A percentile compares a stretch with the other conserved stretches of the same genome.
Conservation (phyloP, 2,113 vertebrate genomes). For the Brachypteracias leptosomus region DNA sequence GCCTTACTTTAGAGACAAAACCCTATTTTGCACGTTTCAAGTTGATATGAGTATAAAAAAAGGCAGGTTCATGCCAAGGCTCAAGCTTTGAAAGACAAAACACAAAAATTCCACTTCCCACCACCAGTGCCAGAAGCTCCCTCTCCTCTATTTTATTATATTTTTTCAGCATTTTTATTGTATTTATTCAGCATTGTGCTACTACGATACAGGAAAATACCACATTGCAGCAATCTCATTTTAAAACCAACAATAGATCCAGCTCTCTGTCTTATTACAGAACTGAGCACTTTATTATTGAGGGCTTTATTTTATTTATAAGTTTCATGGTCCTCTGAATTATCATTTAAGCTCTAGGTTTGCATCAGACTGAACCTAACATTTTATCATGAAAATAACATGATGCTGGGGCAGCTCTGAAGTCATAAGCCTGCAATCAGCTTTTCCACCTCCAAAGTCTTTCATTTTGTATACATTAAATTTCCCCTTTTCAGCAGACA, state of each 20-base stretch:
- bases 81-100: not conserved
- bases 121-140: not conserved
- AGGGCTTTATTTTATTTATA: not conserved
- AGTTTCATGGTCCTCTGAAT: not conserved
- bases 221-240: not conserved
- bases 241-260: not conserved
- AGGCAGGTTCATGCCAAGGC: not conserved
- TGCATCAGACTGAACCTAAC: rapidly evolving
- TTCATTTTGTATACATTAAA: not conserved
- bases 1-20: not conserved
- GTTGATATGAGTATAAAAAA: not conserved
- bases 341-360: not conserved
- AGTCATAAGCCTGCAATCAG: not conserved
- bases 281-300: not conserved
- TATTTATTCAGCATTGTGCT: not conserved
- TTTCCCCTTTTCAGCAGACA: not conserved
- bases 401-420: not conserved
- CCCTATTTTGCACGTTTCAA: not conserved
- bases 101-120: conserved; percentile 9
- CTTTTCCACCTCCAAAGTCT: not conserved
- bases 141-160: not conserved
- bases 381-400: not conserved
- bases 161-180: no score
- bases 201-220: not conserved
- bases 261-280: not conserved